These are phyloP conservation scores for Gymnodraco acuticeps DNA, from an alignment of 2,797 vertebrate genomes.

Conservation along the genomic window DNA sequence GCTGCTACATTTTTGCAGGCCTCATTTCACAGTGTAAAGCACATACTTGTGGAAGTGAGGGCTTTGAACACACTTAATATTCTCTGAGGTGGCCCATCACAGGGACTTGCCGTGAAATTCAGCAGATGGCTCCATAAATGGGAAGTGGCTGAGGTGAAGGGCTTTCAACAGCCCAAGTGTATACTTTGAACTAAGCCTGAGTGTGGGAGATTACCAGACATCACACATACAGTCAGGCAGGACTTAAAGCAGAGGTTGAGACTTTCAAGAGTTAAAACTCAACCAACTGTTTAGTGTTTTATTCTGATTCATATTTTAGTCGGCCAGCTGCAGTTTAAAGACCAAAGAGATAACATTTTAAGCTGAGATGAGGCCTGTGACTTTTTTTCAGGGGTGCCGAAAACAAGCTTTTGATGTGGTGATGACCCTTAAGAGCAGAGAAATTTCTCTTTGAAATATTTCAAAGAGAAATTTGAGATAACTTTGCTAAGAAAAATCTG, in stretches of 20 bases:
- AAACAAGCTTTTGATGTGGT: conserved; percentile 39
- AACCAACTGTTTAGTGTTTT: conserved; percentile 26
- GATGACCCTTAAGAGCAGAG: conserved; percentile 18
- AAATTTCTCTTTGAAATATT: conserved; percentile 7
- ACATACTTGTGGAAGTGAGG: conserved; percentile 31
- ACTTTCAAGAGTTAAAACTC: conserved; percentile 34
- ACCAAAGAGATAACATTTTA: conserved; percentile 40
- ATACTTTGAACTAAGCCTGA: conserved; percentile 60
- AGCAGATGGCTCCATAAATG: conserved; percentile 62
- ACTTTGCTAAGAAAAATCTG: conserved; percentile 33
- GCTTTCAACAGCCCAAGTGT: conserved; percentile 53
- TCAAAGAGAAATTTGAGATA: conserved; percentile 20
- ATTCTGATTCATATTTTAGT: conserved; percentile 42
- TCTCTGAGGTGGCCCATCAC: conserved; percentile 52
- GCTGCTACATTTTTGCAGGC: conserved; percentile 61
- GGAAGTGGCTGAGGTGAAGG: conserved; percentile 52
- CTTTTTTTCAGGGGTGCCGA: conserved; percentile 21
- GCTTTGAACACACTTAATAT: conserved; percentile 68
- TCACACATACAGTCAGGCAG: conserved; percentile 26
- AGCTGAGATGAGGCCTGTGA: conserved; percentile 11
- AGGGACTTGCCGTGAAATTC: conserved; percentile 62
- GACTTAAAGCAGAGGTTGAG: conserved; percentile 26
- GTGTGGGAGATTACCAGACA: conserved; percentile 45
- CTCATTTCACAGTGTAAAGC: conserved; percentile 65
- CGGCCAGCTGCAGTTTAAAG: conserved; percentile 32